These are phyloP conservation scores for Dromaius novaehollandiae DNA, from an alignment of 2,113 vertebrate genomes.

Conservation along the genomic window DNA sequence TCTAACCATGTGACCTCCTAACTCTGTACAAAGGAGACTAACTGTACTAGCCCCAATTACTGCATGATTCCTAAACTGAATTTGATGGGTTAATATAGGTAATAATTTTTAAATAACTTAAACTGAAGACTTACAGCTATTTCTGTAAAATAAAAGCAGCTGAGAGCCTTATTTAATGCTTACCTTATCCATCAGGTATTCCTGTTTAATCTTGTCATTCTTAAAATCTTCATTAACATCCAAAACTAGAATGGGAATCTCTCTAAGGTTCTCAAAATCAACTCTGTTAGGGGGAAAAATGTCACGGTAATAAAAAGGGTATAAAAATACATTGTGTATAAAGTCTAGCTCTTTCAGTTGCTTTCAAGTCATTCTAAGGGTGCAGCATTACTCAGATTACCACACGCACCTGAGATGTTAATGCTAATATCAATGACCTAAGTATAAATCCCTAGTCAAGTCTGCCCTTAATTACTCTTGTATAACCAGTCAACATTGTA, in stretches of 20 bases:
- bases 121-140: background rate
- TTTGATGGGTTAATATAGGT: background rate
- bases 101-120: background rate
- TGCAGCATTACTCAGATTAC: background rate
- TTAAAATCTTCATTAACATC: conserved; percentile 87
- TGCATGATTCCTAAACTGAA: background rate
- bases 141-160: background rate
- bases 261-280: conserved; percentile 82
- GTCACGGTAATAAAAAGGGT: background rate
- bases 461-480: background rate
- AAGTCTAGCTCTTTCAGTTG: background rate
- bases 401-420: rapidly evolving
- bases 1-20: background rate
- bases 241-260: conserved; percentile 81
- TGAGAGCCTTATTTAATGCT: background rate
- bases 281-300: conserved; percentile 63
- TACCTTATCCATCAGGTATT: conserved; percentile 79
- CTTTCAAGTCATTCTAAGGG: background rate
- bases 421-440: background rate
- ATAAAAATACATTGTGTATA: background rate
- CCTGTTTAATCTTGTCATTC: conserved; percentile 83
- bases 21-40: background rate
- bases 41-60: background rate
- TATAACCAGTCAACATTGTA: background rate
- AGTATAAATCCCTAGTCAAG: background rate